These are phyloP conservation scores for Sardinella longiceps DNA, from an alignment of 2,797 vertebrate species.

Conservation along the genomic window DNA sequence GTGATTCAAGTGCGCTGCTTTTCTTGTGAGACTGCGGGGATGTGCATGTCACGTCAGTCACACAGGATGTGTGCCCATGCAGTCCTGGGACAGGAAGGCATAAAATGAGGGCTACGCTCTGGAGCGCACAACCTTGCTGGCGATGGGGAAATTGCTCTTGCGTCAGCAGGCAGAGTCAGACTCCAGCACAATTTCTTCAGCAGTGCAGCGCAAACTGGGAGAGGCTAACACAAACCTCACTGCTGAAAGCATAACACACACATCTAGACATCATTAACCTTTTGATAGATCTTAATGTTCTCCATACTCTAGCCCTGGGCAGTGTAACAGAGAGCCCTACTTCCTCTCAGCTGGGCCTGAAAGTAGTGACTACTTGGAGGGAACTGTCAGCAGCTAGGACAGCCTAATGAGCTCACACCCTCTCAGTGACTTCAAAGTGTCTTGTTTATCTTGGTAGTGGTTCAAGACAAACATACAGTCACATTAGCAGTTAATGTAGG, in stretches of 20 bases:
- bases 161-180: neutral
- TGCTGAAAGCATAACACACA: conserved; percentile 31
- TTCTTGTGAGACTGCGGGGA: neutral
- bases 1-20: neutral
- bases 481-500: conserved; percentile 26
- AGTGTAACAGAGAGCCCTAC: conserved; percentile 4
- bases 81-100: neutral
- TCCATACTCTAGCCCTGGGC: conserved; percentile 28
- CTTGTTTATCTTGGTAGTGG: conserved; percentile 49
- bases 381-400: conserved; percentile 26
- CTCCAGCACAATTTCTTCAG: neutral
- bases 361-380: conserved; percentile 41
- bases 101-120: neutral
- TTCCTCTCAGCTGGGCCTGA: conserved; percentile 36
- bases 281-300: conserved; percentile 11
- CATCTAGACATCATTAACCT: conserved; percentile 35
- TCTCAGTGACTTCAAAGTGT: conserved; percentile 44
- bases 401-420: conserved; percentile 33
- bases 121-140: too few relatives aligned
- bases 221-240: conserved; percentile 11
- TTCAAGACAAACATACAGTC: conserved; percentile 53
- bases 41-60: neutral
- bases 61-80: neutral
- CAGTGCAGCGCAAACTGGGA: neutral
- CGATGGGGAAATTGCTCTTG: too few relatives aligned